Evolutionary conservation across 2,113 vertebrate species (phyloP), one percentile per base, ranked within the genome.

Genomic region (Mesitornis unicolor): DNA sequence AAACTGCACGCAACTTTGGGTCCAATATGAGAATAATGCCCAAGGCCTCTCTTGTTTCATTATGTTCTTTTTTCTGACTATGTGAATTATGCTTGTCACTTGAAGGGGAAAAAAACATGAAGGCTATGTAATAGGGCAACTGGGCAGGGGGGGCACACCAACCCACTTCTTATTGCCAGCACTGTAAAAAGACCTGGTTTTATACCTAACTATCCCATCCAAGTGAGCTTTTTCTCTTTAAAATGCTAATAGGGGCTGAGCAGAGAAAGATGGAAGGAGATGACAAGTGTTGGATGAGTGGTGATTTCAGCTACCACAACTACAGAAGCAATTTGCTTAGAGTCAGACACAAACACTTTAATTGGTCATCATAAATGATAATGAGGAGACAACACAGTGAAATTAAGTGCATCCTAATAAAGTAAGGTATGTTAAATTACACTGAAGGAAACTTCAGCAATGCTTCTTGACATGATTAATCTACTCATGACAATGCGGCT

Each of bases 331-430:
- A 90, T 96, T 84, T 96, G 85, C 90, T 92, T 51, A 40, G 88
- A 93, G 68, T 67, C 54, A 94, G 65, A 81, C 71, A 74, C 88
- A 94, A 95, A 81, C 85, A 71, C 85, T 94, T 94, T 96, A 95
- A 96, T 93, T 93, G 92, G 93, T 94, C 95, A 92, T 96, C 93
- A 90, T 95, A 94, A 96, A 95, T 94, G 93, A 81, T 97, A 93
- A 96, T 89, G 80, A 95, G 85, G 71, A 92, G 64, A 96, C 93
- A 94, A 83, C 80, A 84, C 48, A 84, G 73, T 90, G 93, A 96
- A 96, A 97, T 95, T 86, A 94, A 92, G 90, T 95, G 95, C 69
- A 78, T 96, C 79, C 76, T 96, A 93, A 95, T 96, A 96, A 96
- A 90, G 79, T 75, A 65, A 87, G 93, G 83, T 90, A 75, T 81